These are phyloP conservation scores for Hozukius guyotensis DNA, from an alignment of 2,797 vertebrate species.

Conservation along the genomic window DNA sequence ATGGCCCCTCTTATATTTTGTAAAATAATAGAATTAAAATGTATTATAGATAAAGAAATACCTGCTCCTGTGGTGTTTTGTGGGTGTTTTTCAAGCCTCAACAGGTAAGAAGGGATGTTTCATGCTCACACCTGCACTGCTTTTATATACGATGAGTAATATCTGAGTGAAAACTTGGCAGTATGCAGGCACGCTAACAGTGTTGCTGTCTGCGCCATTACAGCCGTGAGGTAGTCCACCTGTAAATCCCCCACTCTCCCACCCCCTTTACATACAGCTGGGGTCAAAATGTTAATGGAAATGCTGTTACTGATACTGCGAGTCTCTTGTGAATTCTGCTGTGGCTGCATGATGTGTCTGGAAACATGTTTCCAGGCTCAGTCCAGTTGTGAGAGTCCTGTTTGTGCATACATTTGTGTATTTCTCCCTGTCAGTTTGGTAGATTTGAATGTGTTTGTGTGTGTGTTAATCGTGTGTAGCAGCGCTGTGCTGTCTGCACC, in stretches of 20 bases:
- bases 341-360: background rate
- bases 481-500: background rate
- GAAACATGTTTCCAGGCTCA: conserved; percentile 18
- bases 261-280: background rate
- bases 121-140: conserved; percentile 31
- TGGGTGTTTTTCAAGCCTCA: background rate
- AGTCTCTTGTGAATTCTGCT: conserved; percentile 21
- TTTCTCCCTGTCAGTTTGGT: background rate
- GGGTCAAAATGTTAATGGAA: conserved; percentile 48
- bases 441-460: background rate
- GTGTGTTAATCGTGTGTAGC: background rate
- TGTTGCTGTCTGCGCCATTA: conserved; percentile 8
- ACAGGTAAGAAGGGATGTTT: conserved; percentile 40
- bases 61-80: background rate
- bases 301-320: conserved; percentile 31
- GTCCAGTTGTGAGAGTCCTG: background rate
- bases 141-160: conserved; percentile 39
- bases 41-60: background rate
- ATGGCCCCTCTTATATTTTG: background rate
- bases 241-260: background rate
- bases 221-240: conserved; percentile 28
- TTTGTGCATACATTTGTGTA: conserved; percentile 3
- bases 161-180: conserved; percentile 36
- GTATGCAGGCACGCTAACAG: background rate
- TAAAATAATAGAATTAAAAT: background rate